Percentiles rank a stretch among this genome's conserved stretches.
These are phyloP conservation scores for Torymus tubicola DNA, from an alignment of 2,888 invertebrate genomes.

Conservation along the genomic window DNA sequence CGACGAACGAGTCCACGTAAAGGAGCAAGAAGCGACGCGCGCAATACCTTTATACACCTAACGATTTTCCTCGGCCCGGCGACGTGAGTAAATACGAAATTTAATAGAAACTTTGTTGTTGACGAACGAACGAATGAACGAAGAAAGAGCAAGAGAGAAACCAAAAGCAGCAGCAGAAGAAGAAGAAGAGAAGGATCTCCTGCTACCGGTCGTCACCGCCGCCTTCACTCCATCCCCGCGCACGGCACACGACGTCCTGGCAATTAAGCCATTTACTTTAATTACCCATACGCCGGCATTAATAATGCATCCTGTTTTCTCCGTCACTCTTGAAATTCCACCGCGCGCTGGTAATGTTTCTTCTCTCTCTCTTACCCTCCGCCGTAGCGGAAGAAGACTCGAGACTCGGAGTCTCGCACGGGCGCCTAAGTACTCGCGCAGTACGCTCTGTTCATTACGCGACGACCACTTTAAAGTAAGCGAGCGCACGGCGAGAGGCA, in stretches of 20 bases:
- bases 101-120: conserved; percentile 68
- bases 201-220: conserved; percentile 47
- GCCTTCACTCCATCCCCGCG: conserved; percentile 37
- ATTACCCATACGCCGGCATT: conserved; percentile 65
- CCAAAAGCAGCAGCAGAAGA: conserved; percentile 44
- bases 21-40: background rate
- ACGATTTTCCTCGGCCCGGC: conserved; percentile 62
- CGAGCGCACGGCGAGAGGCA: background rate
- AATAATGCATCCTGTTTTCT: conserved; percentile 64
- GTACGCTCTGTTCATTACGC: conserved; percentile 43
- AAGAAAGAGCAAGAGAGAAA: conserved; percentile 57
- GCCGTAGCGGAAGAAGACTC: conserved; percentile 48
- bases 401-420: background rate
- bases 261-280: conserved; percentile 68
- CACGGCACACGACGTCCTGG: conserved; percentile 56
- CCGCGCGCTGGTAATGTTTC: conserved; percentile 53
- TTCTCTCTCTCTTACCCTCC: background rate
- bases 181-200: conserved; percentile 22
- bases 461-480: conserved; percentile 36
- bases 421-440: conserved; percentile 27
- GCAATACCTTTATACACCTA: conserved; percentile 56
- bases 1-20: background rate
- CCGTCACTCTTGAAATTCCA: conserved; percentile 58
- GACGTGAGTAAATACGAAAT: conserved; percentile 66
- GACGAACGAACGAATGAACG: conserved; percentile 62